Evolutionary conservation across 2,888 invertebrate species (phyloP), one percentile per base, ranked within the genome.

Genomic region (Trichogramma evanescens): DNA sequence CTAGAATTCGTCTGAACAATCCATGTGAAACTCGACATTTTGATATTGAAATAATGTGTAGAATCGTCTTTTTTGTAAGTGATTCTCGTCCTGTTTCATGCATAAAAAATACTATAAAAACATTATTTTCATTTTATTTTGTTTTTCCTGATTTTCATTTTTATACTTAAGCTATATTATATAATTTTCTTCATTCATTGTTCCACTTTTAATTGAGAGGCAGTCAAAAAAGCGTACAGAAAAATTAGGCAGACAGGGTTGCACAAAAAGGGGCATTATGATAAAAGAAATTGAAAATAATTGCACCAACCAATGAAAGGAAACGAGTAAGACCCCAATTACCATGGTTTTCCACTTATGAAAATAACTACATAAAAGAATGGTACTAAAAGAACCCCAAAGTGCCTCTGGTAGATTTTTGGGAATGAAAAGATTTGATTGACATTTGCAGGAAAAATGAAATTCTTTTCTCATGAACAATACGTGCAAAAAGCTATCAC

Each of bases 351-450:
- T 63, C 56, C 50, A 40, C 60, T 26, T 56, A 56, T 53, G 57
- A 48, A 44, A 41, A 56, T 46, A 59, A 63, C 53, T 55, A 49
- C 71, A 74, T 75, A 71, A 73, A 72, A 73, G 71, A 61, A 76
- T 76, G 76, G 77, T 77, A 77, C 76, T 77, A 77, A 76, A 75
- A 26, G 26, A 75, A 75, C 75, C 74, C 76, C 77, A 74, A 77
- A 77, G 77, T 77, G 77, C 77, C 77, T 77, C 76, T 74, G 76
- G 75, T 77, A 76, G 77, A 77, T 76, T 75, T 77, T 76, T 76
- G 76, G 77, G 76, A 76, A 77, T 77, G 75, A 76, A 75, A 75
- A 26, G 26, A 26, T 26, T 76, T 76, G 75, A 74, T 70, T 73
- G 75, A 75, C 72, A 71, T 71, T 72, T 70, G 70, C 69, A 62